phyloP scores from a whole-genome alignment of 2,113 vertebrate genomes.

The Zosterops hypoxanthus region DNA sequence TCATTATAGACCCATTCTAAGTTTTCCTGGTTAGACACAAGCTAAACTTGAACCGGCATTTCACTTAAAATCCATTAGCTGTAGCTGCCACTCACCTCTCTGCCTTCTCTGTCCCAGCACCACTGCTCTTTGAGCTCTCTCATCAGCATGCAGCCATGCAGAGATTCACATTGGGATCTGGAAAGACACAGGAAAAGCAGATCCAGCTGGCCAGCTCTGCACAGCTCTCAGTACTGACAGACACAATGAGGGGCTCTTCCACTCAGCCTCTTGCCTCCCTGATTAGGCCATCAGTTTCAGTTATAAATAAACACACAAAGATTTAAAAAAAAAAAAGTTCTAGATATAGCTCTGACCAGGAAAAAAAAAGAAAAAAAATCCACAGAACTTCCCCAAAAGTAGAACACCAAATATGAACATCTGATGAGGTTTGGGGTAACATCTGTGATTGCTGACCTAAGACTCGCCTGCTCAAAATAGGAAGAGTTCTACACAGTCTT shows the following conservation, averaged over 20 bases:
- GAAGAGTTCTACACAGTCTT: neutral
- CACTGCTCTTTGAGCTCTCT: neutral
- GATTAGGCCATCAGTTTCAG: neutral
- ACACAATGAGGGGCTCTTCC: neutral
- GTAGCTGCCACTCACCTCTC: neutral
- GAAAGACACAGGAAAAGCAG: neutral
- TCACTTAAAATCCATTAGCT: neutral
- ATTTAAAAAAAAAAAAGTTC: neutral
- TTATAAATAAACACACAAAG: neutral
- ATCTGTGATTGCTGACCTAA: neutral
- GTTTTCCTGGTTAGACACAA: neutral
- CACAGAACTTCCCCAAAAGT: neutral
- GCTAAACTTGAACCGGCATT: neutral
- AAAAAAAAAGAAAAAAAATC: neutral
- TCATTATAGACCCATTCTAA: neutral
- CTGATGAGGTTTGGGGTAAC: neutral
- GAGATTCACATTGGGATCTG: fast-evolving
- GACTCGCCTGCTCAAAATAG: neutral
- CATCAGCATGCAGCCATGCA: fast-evolving
- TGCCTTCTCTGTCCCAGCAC: neutral
- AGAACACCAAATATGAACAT: neutral
- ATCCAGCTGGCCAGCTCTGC: neutral
- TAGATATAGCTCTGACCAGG: neutral
- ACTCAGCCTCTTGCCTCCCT: neutral
- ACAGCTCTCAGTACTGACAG: no score